A percentile compares a stretch with the other conserved stretches of the same genome.
Conservation (phyloP, 2,888 invertebrate species). For the Sinhomidia bicolor region DNA sequence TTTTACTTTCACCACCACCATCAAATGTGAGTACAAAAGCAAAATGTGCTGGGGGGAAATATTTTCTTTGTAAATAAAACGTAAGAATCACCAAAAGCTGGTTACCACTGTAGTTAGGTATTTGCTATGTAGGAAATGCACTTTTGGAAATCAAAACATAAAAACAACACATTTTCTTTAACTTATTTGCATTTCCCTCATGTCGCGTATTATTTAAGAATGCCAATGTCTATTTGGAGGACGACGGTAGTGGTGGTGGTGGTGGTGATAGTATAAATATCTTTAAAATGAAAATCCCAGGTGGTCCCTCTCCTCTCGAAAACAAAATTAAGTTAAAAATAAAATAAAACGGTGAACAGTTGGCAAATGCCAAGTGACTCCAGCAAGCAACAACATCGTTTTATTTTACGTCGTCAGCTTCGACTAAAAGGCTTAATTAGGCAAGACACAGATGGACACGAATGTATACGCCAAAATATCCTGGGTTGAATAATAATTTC, state of each 20-base stretch:
- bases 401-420: neutral
- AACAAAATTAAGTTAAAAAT: slow-evolving; percentile 18
- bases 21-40: neutral
- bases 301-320: neutral
- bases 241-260: too few relatives aligned
- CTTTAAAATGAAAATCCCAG: slow-evolving; percentile 25
- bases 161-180: too few relatives aligned
- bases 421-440: neutral
- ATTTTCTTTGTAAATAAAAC: neutral
- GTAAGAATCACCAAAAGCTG: neutral
- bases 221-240: neutral
- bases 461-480: neutral
- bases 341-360: neutral
- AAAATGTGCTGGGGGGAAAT: neutral
- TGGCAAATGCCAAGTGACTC: slow-evolving; percentile 11
- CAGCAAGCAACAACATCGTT: neutral
- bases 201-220: neutral
- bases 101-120: neutral
- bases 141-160: neutral
- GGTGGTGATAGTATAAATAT: too few relatives aligned
- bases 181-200: slow-evolving; percentile 4
- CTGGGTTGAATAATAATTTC: neutral
- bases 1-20: neutral
- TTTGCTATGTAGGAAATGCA: neutral
- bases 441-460: neutral